These are phyloP conservation scores for Antechinus flavipes DNA, from an alignment of 2,113 vertebrate species.

Conservation along the genomic window DNA sequence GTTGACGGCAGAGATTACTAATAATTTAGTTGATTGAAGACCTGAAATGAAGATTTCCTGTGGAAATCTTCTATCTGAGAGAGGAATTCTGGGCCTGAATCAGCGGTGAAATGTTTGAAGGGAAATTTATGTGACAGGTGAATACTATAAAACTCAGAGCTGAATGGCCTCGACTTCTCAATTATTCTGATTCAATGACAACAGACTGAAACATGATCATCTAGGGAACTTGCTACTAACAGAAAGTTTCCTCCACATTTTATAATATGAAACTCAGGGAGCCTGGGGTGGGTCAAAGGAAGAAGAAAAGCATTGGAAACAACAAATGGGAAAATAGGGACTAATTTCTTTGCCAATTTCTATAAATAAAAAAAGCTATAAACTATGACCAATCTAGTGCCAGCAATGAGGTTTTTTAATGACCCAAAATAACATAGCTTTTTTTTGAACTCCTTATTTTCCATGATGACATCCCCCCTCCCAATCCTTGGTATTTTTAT, in stretches of 20 bases:
- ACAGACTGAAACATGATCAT: not conserved
- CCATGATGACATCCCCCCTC: constrained; percentile 9
- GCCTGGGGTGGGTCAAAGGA: not conserved
- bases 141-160: not conserved
- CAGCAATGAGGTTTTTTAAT: constrained; percentile 42
- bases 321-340: constrained; percentile 44
- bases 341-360: constrained; percentile 57
- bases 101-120: not conserved
- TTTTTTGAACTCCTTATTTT: constrained; percentile 29
- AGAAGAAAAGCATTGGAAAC: constrained; percentile 58
- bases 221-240: constrained; percentile 8
- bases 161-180: not conserved
- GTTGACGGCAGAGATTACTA: constrained; percentile 22
- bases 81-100: not conserved
- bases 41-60: constrained; percentile 12
- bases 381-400: constrained; percentile 24
- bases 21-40: constrained; percentile 11
- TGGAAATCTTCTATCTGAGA: constrained; percentile 31
- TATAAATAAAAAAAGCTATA: constrained; percentile 70
- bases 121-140: not conserved
- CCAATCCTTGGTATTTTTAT: constrained; percentile 11
- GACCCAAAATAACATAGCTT: constrained; percentile 46
- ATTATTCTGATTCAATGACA: not conserved
- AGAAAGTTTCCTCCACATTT: constrained; percentile 6
- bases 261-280: constrained; percentile 58